These are phyloP conservation scores for Ceratoteleas bidentatus DNA, from an alignment of 1,140 invertebrate species.

Conservation along the genomic window DNA sequence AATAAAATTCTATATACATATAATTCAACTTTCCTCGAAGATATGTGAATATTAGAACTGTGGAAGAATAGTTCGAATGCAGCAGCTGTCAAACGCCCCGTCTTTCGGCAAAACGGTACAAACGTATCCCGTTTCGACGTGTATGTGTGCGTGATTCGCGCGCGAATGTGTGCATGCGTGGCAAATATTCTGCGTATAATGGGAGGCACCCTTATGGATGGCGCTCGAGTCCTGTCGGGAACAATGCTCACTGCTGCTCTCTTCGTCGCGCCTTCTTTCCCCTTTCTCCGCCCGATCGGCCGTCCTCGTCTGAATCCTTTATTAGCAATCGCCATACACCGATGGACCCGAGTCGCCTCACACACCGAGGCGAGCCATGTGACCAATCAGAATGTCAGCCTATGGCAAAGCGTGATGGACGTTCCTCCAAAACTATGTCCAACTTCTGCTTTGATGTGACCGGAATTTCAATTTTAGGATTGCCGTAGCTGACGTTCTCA, in stretches of 20 bases:
- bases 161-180: slow-evolving; percentile 29
- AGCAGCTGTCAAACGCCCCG: background rate
- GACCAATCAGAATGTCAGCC: slow-evolving; percentile 79
- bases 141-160: slow-evolving; percentile 53
- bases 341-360: slow-evolving; percentile 14
- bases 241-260: slow-evolving; percentile 72
- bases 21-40: background rate
- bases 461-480: slow-evolving; percentile 60
- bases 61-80: background rate
- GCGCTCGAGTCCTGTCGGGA: slow-evolving; percentile 74
- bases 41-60: background rate
- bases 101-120: background rate
- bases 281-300: slow-evolving; percentile 61
- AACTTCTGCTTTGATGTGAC: slow-evolving; percentile 44
- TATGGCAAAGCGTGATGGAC: slow-evolving; percentile 73
- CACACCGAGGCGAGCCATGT: slow-evolving; percentile 69
- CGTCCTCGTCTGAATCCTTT: slow-evolving; percentile 79
- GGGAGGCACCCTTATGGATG: slow-evolving; percentile 77
- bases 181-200: slow-evolving; percentile 73
- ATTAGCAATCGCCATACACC: slow-evolving; percentile 71
- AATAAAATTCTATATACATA: background rate
- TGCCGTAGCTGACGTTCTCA: slow-evolving; percentile 46
- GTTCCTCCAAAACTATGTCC: slow-evolving; percentile 57
- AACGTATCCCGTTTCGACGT: slow-evolving; percentile 24
- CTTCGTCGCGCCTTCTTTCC: slow-evolving; percentile 48